These are phyloP conservation scores for Lithosia quadra DNA, from an alignment of 2,888 invertebrate species.

Conservation along the genomic window DNA sequence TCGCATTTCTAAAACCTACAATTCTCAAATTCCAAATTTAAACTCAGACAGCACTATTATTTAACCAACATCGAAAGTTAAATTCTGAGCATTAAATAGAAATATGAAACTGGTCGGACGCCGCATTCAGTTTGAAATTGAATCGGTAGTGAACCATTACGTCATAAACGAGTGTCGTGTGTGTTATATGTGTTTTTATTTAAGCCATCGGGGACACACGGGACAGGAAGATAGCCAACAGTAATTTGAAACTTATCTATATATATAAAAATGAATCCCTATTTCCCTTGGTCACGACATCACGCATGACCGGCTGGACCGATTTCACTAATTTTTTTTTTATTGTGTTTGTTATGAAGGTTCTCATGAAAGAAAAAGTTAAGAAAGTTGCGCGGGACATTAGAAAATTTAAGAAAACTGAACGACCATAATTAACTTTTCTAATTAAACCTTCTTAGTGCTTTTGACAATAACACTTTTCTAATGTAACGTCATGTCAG, in stretches of 20 bases:
- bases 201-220: neutral
- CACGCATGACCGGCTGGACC: too few relatives aligned
- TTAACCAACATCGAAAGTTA: constrained; percentile 14
- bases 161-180: constrained; percentile 20
- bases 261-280: too few relatives aligned
- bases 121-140: constrained; percentile 33
- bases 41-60: neutral
- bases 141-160: constrained; percentile 29
- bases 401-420: too few relatives aligned
- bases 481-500: too few relatives aligned
- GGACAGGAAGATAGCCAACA: neutral
- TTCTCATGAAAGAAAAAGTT: too few relatives aligned
- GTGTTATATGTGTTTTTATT: constrained; percentile 17
- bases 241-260: neutral
- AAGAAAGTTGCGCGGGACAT: too few relatives aligned
- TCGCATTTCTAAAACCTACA: neutral
- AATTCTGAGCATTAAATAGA: constrained; percentile 27
- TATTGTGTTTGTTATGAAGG: too few relatives aligned
- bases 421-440: too few relatives aligned
- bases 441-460: too few relatives aligned
- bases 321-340: too few relatives aligned
- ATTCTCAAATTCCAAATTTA: neutral
- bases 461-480: too few relatives aligned
- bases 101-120: constrained; percentile 33
- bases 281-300: too few relatives aligned